These are phyloP conservation scores for Drosophila parvula DNA, from an alignment of 1,140 invertebrate genomes.

Conservation along the genomic window DNA sequence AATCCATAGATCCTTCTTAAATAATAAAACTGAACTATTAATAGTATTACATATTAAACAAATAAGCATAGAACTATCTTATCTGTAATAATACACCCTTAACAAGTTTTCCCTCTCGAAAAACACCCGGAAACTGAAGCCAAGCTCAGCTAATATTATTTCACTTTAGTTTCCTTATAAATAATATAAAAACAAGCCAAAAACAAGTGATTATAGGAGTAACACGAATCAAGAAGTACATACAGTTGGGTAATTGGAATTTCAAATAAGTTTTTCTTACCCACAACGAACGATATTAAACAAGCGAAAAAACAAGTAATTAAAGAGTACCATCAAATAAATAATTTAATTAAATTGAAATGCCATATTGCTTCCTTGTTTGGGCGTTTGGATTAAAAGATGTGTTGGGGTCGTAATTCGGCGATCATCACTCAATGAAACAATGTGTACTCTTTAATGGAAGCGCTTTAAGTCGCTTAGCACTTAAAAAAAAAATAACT, in stretches of 20 bases:
- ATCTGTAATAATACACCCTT: no score
- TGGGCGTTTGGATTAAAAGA: slow-evolving; percentile 18
- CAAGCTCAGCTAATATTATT: not conserved
- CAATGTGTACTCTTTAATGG: slow-evolving; percentile 39
- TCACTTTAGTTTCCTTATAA: slow-evolving; percentile 5
- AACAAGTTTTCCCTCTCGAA: not conserved
- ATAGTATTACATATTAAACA: no score
- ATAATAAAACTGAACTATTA: no score
- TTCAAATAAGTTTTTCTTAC: slow-evolving; percentile 7
- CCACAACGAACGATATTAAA: slow-evolving; percentile 8
- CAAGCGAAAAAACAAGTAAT: slow-evolving; percentile 25
- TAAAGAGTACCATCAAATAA: not conserved
- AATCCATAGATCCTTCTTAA: no score
- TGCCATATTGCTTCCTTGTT: slow-evolving; percentile 27
- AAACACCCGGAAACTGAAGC: not conserved
- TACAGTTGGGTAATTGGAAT: not conserved
- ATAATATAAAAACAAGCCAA: slow-evolving; percentile 1
- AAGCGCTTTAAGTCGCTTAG: slow-evolving; percentile 49
- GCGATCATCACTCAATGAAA: slow-evolving; percentile 46
- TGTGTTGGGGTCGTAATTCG: slow-evolving; percentile 31
- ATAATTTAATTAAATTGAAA: slow-evolving; percentile 16
- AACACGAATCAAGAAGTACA: slow-evolving; percentile 11
- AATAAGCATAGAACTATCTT: no score
- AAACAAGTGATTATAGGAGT: slow-evolving; percentile 13
- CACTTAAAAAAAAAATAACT: slow-evolving; percentile 2